Base-by-base conservation (phyloP, 2,888 invertebrate genomes). In the Synanthedon tipuliformis region DNA sequence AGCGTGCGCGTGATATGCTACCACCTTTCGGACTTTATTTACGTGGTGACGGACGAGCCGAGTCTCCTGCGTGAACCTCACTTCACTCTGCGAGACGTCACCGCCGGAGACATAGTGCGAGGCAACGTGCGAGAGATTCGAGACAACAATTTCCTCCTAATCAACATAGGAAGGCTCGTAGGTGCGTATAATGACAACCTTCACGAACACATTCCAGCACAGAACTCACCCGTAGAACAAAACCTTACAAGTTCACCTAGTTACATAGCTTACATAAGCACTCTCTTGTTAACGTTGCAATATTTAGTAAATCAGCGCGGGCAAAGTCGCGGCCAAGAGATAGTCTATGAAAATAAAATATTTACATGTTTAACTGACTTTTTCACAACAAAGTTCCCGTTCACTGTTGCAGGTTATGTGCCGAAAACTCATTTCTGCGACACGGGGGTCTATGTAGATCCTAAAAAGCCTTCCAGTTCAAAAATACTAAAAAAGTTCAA, bases 41-140 rank as follows among this genome's bases (percentile, higher is more conserved):
- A 92, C 73, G 86, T 92, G 8, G 92, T 94, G 64, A 89, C 91
- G 2, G 91, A 92, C 75, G 89, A 92, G 69, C 73, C 86, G 1
- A 64, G 75, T 0, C 57, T 91, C 3, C 63, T 94, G 1, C 72
- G 81, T 34, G 89, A 92, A 68, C 87, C 85, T 59, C 78, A 88
- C 67, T 92, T 92, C 68, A 77, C 77, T 1, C 56, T 84, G 40
- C 63, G 71, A 0, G 89, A 91, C 65, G 66, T 92, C 1, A 64
- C 69, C 13, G 61, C 89, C 0, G 93, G 91, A 0, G 86, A 91
- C 50, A 58, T 85, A 12, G 88, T 93, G 0, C 70, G 79, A 2
- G 92, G 88, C 0, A 74, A 69, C 0, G 82, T 93, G 10, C 34
- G 34, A 2, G 10, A 34, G 3, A 2, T 34, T 2, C 34, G 10